These are phyloP conservation scores for Rostratula benghalensis DNA, from an alignment of 2,113 vertebrate genomes.

Conservation along the genomic window DNA sequence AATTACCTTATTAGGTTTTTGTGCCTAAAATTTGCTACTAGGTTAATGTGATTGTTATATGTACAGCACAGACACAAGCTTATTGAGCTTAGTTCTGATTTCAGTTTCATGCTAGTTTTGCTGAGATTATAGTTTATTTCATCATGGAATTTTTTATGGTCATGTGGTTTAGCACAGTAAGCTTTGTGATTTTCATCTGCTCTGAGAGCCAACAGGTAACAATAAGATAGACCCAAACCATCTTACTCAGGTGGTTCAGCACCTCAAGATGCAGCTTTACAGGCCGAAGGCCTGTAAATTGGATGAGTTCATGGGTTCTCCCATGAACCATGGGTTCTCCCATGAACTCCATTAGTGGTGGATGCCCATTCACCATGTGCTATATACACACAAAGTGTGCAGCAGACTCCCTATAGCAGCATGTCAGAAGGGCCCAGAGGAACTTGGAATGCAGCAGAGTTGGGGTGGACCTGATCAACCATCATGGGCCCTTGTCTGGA, in stretches of 20 bases:
- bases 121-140: neutral
- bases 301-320: neutral
- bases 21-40: neutral
- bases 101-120: neutral
- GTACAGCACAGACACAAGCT: neutral
- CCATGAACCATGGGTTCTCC: neutral
- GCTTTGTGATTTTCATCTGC: neutral
- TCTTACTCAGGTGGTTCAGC: neutral
- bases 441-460: neutral
- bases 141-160: neutral
- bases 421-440: neutral
- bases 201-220: neutral
- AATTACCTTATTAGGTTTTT: neutral
- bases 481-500: neutral
- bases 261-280: neutral
- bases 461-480: neutral
- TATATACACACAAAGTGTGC: neutral
- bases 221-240: neutral
- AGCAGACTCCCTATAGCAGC: neutral
- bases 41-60: neutral
- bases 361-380: neutral
- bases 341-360: too few species aligned
- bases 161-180: neutral
- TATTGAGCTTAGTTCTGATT: neutral
- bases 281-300: neutral